phyloP scores from a whole-genome alignment of 2,888 invertebrate genomes.

The Hyalella azteca region DNA sequence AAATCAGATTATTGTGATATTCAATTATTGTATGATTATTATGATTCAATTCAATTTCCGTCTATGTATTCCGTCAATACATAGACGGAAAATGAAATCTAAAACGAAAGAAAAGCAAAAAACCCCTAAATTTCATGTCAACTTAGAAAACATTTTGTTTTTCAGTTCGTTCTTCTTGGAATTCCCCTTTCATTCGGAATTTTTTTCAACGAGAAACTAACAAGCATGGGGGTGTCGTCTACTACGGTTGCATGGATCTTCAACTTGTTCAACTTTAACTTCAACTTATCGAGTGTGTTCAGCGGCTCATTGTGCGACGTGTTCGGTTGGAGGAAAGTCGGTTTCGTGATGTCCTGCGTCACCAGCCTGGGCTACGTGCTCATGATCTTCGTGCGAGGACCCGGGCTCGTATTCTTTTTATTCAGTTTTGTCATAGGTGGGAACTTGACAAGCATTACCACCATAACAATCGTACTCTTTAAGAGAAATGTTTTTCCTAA shows the following conservation, averaged over 20 bases:
- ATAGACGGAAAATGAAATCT: too few species aligned
- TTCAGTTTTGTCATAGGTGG: slow-evolving; percentile 15
- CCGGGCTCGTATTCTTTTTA: not conserved
- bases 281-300: slow-evolving; percentile 39
- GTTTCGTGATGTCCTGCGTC: slow-evolving; percentile 11
- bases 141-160: too few species aligned
- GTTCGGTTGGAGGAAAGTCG: slow-evolving; percentile 47
- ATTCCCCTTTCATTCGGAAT: slow-evolving; percentile 28
- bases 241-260: slow-evolving; percentile 35
- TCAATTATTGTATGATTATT: too few species aligned
- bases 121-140: too few species aligned
- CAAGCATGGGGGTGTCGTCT: not conserved
- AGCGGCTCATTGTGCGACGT: slow-evolving; percentile 44
- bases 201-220: slow-evolving; percentile 25
- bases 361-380: not conserved
- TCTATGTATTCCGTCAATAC: too few species aligned
- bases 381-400: not conserved
- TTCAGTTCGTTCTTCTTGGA: slow-evolving; percentile 14
- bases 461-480: not conserved
- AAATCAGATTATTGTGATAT: too few species aligned
- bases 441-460: not conserved
- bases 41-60: too few species aligned
- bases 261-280: slow-evolving; percentile 33
- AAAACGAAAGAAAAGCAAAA: too few species aligned
- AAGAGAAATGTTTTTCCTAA: not conserved